Percentiles rank a stretch among this genome's conserved stretches.
Conservation (phyloP, 2,113 vertebrate species). For the Eclectus roratus region DNA sequence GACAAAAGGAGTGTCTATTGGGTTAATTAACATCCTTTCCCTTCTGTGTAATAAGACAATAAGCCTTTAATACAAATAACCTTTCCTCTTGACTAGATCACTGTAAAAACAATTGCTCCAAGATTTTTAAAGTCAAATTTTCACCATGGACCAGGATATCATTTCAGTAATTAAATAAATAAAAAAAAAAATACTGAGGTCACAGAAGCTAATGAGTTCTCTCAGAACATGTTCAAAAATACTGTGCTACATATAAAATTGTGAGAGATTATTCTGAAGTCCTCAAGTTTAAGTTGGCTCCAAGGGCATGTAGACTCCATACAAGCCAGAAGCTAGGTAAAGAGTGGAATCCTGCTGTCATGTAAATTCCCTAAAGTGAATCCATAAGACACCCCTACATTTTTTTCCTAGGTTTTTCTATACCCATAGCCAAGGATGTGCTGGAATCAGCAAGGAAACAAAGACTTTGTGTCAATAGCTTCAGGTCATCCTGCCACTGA, state of each 20-base stretch:
- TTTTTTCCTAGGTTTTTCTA: neutral
- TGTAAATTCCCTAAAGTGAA: neutral
- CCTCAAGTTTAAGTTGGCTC: neutral
- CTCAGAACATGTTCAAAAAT: neutral
- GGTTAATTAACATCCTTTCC: neutral
- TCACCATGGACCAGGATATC: neutral
- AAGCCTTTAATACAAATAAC: neutral
- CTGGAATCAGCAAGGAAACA: conserved; percentile 19
- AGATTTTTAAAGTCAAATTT: neutral
- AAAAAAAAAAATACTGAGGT: neutral
- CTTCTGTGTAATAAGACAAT: neutral
- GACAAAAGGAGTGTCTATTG: neutral
- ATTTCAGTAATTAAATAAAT: neutral
- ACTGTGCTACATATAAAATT: neutral
- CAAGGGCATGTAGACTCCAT: neutral
- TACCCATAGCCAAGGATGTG: neutral
- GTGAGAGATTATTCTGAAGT: neutral
- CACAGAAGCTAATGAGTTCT: neutral
- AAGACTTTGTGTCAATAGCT: neutral
- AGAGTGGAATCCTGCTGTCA: neutral
- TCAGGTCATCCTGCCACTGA: neutral
- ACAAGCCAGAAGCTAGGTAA: neutral
- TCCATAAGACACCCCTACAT: neutral
- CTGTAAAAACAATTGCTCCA: neutral
- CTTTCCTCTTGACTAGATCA: neutral